A percentile compares a stretch with the other conserved stretches of the same genome.
Evolutionary conservation across 2,888 invertebrate species (phyloP).

Genomic region (Drosophila kambysellisi): DNA sequence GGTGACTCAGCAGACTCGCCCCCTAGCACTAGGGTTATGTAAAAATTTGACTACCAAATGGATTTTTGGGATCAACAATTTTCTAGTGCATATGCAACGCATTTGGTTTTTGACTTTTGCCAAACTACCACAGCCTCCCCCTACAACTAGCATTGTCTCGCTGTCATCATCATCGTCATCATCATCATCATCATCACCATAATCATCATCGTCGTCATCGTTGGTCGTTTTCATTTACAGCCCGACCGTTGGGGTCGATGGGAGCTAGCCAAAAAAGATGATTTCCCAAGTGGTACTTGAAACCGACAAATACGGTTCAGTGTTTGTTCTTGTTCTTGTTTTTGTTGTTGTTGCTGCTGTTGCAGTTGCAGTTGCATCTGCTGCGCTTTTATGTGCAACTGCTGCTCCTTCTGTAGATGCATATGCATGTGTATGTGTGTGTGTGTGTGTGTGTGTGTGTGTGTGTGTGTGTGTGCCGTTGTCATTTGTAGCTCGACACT

Average conservation of each 20-base stretch:
- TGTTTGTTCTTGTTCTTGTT: slow-evolving; percentile 40
- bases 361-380: slow-evolving; percentile 57
- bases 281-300: slow-evolving; percentile 80
- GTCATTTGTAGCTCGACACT: slow-evolving; percentile 63
- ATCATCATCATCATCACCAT: neutral
- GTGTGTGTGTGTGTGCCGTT: slow-evolving; percentile 28
- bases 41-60: slow-evolving; percentile 74
- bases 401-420: slow-evolving; percentile 6
- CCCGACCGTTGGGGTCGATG: slow-evolving; percentile 30
- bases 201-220: neutral
- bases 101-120: slow-evolving; percentile 56
- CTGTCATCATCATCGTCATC: slow-evolving; percentile 53
- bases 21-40: slow-evolving; percentile 28
- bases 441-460: slow-evolving; percentile 13
- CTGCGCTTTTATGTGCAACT: slow-evolving; percentile 67
- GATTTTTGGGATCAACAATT: slow-evolving; percentile 53
- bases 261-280: slow-evolving; percentile 63
- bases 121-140: neutral
- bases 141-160: slow-evolving; percentile 47
- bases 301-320: slow-evolving; percentile 69
- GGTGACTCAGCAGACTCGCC: neutral
- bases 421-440: slow-evolving; percentile 16
- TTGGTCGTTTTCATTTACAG: slow-evolving; percentile 73
- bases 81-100: slow-evolving; percentile 49
- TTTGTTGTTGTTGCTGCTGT: slow-evolving; percentile 28